A percentile compares a stretch with the other conserved stretches of the same genome.
Conservation (phyloP, 2,113 vertebrate genomes). For the Marmota monax region DNA sequence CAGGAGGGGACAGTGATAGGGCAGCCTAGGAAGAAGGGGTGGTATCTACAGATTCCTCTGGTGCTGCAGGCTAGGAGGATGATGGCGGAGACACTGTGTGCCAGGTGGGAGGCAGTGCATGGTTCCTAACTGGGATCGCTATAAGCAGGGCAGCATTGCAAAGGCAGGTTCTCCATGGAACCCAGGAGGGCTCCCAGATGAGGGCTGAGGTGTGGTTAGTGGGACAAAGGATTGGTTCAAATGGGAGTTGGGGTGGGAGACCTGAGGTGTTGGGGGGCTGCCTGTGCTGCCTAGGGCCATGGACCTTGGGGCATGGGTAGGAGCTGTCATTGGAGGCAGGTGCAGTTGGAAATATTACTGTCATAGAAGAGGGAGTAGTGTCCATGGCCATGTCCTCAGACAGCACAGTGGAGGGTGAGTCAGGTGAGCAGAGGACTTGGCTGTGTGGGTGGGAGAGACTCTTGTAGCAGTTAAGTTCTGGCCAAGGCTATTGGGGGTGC, state of each 20-base stretch:
- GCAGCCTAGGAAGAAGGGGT: too few relatives aligned
- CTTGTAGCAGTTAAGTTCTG: too few relatives aligned
- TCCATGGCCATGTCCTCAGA: conserved; percentile 66
- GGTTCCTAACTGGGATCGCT: neutral
- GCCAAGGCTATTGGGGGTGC: too few relatives aligned
- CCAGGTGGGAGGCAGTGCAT: neutral
- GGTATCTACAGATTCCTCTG: neutral
- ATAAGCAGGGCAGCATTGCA: conserved; percentile 59
- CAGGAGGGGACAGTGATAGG: neutral
- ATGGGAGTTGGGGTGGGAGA: accelerated
- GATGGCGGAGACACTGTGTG: neutral
- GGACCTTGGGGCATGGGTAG: too few relatives aligned
- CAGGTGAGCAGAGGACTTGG: neutral
- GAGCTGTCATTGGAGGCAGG: too few relatives aligned
- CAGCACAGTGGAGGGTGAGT: too few relatives aligned
- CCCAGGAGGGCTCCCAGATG: neutral
- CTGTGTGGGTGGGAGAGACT: too few relatives aligned
- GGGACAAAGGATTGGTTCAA: accelerated
- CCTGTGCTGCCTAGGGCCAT: too few relatives aligned
- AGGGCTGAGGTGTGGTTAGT: neutral
- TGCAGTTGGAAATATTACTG: conserved; percentile 82
- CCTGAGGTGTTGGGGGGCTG: accelerated
- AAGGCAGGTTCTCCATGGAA: neutral
- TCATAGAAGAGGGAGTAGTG: neutral
- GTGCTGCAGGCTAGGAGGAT: neutral